Evolutionary conservation across 2,113 vertebrate genomes (phyloP).

Genomic region (Suncus etruscus): DNA sequence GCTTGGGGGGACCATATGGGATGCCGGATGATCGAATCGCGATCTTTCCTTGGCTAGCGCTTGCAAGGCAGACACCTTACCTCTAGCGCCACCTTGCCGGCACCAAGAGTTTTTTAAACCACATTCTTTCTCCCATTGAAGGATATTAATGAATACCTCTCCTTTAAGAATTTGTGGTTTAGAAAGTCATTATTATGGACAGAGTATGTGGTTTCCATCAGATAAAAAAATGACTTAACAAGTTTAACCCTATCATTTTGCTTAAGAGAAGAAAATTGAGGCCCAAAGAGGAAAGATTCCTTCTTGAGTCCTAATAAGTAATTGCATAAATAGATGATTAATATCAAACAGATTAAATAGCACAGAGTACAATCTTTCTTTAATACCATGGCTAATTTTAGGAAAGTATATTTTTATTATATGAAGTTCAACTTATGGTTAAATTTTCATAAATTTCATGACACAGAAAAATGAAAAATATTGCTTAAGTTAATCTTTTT

Average conservation of each 20-base stretch:
- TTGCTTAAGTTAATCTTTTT: background rate
- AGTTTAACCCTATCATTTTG: background rate
- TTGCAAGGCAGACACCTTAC: too few relatives aligned
- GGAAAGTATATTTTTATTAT: background rate
- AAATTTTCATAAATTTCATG: background rate
- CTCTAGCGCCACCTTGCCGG: too few relatives aligned
- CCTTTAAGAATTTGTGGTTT: background rate
- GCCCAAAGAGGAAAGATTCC: background rate
- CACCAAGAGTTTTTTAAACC: slow-evolving; percentile 1
- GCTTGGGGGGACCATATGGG: too few relatives aligned
- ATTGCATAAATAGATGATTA: background rate
- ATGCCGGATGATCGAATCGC: too few relatives aligned
- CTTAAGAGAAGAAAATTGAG: background rate
- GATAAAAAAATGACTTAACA: background rate
- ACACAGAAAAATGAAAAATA: background rate
- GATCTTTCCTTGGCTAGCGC: too few relatives aligned
- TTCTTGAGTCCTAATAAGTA: background rate
- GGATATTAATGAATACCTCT: background rate
- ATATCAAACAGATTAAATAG: background rate
- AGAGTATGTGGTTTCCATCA: background rate
- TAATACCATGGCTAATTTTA: background rate
- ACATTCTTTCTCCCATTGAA: background rate
- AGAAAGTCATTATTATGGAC: background rate
- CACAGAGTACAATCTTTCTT: background rate
- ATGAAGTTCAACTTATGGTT: background rate